Conservation (phyloP, 92 coral and sea anemone species). For the Epizoanthus scotinus region DNA sequence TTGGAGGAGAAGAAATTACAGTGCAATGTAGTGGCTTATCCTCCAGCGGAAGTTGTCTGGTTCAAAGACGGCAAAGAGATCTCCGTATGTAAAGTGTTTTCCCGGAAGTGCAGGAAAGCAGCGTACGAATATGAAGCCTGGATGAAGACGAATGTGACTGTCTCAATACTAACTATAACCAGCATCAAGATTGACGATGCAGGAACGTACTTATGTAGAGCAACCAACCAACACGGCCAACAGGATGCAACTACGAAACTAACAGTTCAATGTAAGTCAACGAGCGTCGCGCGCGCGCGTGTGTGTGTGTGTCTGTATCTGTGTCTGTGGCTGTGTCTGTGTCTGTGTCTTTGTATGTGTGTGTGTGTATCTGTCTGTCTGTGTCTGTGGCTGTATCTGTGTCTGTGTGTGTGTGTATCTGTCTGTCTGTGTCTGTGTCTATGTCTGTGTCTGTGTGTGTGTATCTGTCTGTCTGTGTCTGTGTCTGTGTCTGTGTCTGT, state of each 20-base stretch:
- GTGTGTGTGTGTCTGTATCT: no score
- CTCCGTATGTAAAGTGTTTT: background rate
- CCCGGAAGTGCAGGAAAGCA: background rate
- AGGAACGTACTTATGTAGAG: constrained; percentile 47
- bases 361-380: no score
- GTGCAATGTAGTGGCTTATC: constrained; percentile 43
- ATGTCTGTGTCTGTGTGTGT: no score
- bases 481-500: no score
- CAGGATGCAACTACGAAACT: constrained; percentile 20
- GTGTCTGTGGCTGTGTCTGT: no score
- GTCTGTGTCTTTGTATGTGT: no score
- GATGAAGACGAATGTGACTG: constrained; percentile 3
- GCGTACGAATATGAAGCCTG: background rate
- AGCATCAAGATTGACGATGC: constrained; percentile 38
- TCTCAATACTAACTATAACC: constrained; percentile 20
- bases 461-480: no score
- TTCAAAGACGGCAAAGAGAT: constrained; percentile 47
- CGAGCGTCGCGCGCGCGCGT: no score
- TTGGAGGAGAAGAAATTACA: background rate
- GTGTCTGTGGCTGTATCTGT: no score
- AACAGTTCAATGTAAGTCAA: constrained; percentile 48
- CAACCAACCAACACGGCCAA: constrained; percentile 35
- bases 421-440: no score
- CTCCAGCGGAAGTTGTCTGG: constrained; percentile 46
- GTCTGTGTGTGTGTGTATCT: no score